Percentiles rank a stretch among this genome's conserved stretches.
Conservation (phyloP, 2,113 vertebrate genomes). For the Neogale vison region DNA sequence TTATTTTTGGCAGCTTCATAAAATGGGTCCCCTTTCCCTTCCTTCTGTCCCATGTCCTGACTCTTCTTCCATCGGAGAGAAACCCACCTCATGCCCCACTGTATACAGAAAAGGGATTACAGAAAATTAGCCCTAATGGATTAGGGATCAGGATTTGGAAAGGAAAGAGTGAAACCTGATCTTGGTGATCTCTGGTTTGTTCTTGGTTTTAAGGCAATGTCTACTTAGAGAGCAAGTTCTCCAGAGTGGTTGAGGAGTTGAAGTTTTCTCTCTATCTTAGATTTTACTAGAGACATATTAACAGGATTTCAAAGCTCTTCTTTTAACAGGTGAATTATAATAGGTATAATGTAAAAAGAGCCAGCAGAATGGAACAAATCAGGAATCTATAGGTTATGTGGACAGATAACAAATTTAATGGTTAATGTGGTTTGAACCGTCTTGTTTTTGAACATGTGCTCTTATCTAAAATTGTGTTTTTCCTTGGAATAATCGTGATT, state of each 20-base stretch:
- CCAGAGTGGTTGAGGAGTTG: background rate
- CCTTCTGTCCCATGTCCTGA: background rate
- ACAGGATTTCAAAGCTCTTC: conserved; percentile 61
- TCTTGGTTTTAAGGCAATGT: conserved; percentile 44
- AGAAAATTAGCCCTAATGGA: conserved; percentile 53
- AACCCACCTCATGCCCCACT: background rate
- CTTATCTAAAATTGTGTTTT: background rate
- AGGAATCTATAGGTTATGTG: background rate
- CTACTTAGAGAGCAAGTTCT: background rate
- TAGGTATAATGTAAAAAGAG: conserved; percentile 65
- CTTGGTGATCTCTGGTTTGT: conserved; percentile 28
- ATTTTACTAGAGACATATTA: conserved; percentile 66
- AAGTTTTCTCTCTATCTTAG: conserved; percentile 44
- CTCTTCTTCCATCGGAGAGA: conserved; percentile 33
- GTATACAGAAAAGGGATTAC: background rate
- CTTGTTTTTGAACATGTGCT: background rate
- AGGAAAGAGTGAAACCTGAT: conserved; percentile 27
- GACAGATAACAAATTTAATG: background rate
- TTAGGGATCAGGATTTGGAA: conserved; percentile 40
- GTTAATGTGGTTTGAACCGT: background rate
- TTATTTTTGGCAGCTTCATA: conserved; percentile 17
- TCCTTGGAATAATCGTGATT: background rate
- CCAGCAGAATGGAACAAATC: conserved; percentile 67
- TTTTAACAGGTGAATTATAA: conserved; percentile 47
- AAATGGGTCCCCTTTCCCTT: conserved; percentile 14